Percentiles rank a stretch among this genome's conserved stretches.
These are phyloP conservation scores for Macropodus opercularis DNA, from an alignment of 2,797 vertebrate genomes.

Conservation along the genomic window DNA sequence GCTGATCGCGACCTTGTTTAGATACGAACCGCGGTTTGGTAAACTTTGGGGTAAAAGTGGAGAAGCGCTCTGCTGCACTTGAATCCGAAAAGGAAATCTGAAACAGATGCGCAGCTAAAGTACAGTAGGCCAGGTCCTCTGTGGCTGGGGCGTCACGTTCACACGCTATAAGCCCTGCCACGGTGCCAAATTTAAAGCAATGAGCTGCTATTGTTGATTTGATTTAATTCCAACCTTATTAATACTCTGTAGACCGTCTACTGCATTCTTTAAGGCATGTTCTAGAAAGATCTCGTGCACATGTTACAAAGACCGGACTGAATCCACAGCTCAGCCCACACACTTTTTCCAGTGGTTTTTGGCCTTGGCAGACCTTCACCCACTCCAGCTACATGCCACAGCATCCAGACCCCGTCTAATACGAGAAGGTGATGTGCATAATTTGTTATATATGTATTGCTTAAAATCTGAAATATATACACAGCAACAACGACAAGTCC, in stretches of 20 bases:
- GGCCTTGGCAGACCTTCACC: conserved; percentile 75
- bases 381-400: conserved; percentile 60
- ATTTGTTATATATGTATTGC: conserved; percentile 81
- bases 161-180: conserved; percentile 24
- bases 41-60: conserved; percentile 69
- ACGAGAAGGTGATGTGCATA: conserved; percentile 81
- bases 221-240: conserved; percentile 52
- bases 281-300: conserved; percentile 64
- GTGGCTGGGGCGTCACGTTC: conserved; percentile 30
- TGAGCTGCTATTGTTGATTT: conserved; percentile 60
- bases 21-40: conserved; percentile 72
- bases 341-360: conserved; percentile 80
- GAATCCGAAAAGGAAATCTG: conserved; percentile 75
- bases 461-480: conserved; percentile 76
- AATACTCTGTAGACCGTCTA: conserved; percentile 50
- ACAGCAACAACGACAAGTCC: conserved; percentile 67
- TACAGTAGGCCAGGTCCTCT: conserved; percentile 55
- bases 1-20: conserved; percentile 58
- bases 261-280: conserved; percentile 72
- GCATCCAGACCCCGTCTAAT: conserved; percentile 74
- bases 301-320: conserved; percentile 74
- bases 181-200: conserved; percentile 30
- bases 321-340: conserved; percentile 72
- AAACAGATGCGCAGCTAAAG: conserved; percentile 72
- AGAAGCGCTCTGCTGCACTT: conserved; percentile 67